Conservation (phyloP, 2,888 invertebrate species). For the Orgyia antiqua region DNA sequence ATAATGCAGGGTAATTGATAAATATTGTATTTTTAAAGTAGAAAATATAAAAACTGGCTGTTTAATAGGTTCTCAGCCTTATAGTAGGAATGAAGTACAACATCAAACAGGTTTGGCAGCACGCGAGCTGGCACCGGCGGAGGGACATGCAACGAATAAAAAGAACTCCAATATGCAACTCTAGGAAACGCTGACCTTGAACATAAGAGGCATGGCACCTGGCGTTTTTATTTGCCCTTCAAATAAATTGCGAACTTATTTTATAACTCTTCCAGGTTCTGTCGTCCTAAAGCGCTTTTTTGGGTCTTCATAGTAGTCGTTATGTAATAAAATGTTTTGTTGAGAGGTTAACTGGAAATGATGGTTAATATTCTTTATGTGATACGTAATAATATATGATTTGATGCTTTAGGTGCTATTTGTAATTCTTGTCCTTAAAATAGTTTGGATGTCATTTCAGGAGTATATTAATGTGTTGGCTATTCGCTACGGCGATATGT, state of each 20-base stretch:
- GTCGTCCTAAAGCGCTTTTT: conserved; percentile 23
- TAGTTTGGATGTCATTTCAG: too few relatives aligned
- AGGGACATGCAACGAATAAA: conserved; percentile 74
- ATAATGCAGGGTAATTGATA: too few relatives aligned
- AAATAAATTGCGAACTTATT: conserved; percentile 65
- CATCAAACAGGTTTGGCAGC: conserved; percentile 70
- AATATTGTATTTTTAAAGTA: conserved; percentile 40
- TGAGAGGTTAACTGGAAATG: conserved; percentile 21
- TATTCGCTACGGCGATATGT: conserved; percentile 42
- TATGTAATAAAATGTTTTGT: conserved; percentile 41
- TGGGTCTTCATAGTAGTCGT: conserved; percentile 25
- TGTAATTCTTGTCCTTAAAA: too few relatives aligned
- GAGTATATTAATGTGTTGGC: too few relatives aligned
- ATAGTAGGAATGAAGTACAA: conserved; percentile 58
- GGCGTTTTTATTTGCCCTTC: conserved; percentile 74
- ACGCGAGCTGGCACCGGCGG: conserved; percentile 65
- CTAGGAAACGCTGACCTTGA: conserved; percentile 76
- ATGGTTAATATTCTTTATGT: conserved; percentile 23
- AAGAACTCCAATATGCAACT: conserved; percentile 74
- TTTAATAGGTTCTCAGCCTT: conserved; percentile 58
- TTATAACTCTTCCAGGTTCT: conserved; percentile 50
- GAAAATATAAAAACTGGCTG: conserved; percentile 48
- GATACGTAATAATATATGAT: conserved; percentile 9
- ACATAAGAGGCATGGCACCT: conserved; percentile 72
- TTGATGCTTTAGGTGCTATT: conserved; percentile 37